phyloP scores from a whole-genome alignment of 2,797 vertebrate species.

The Hydrocynus forskahlii region DNA sequence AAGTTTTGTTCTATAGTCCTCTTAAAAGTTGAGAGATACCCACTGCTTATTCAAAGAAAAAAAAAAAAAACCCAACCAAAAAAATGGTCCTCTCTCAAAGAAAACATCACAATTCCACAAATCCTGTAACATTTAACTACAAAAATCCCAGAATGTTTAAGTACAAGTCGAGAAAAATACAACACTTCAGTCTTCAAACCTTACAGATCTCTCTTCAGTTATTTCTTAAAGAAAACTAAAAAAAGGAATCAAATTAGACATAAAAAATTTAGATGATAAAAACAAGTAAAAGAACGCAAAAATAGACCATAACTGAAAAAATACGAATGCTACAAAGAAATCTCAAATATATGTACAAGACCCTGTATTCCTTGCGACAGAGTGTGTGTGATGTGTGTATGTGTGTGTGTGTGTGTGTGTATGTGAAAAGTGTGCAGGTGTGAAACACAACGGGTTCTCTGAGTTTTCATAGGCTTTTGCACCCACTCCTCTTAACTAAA shows the following conservation, averaged over 20 bases:
- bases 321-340: slow-evolving; percentile 89
- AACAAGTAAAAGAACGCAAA: slow-evolving; percentile 68
- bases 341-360: slow-evolving; percentile 90
- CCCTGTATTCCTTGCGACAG: slow-evolving; percentile 85
- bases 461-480: slow-evolving; percentile 28
- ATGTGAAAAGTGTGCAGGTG: slow-evolving; percentile 16
- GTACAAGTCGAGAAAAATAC: slow-evolving; percentile 70
- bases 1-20: slow-evolving; percentile 59
- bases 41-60: slow-evolving; percentile 65
- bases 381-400: slow-evolving; percentile 19
- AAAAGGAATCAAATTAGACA: slow-evolving; percentile 69
- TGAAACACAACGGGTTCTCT: slow-evolving; percentile 33
- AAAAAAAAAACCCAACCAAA: neutral
- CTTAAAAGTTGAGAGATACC: slow-evolving; percentile 57
- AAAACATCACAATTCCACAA: slow-evolving; percentile 79
- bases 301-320: slow-evolving; percentile 76
- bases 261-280: slow-evolving; percentile 83
- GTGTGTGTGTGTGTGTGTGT: slow-evolving; percentile 34
- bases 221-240: slow-evolving; percentile 65
- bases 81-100: slow-evolving; percentile 74
- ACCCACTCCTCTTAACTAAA: slow-evolving; percentile 14
- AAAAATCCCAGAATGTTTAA: slow-evolving; percentile 63
- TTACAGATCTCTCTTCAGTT: slow-evolving; percentile 65
- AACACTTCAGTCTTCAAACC: slow-evolving; percentile 75
- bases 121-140: slow-evolving; percentile 71